Percentiles rank a stretch among this genome's conserved stretches.
Conservation (phyloP, 2,113 vertebrate genomes). For the Perca schrenkii region DNA sequence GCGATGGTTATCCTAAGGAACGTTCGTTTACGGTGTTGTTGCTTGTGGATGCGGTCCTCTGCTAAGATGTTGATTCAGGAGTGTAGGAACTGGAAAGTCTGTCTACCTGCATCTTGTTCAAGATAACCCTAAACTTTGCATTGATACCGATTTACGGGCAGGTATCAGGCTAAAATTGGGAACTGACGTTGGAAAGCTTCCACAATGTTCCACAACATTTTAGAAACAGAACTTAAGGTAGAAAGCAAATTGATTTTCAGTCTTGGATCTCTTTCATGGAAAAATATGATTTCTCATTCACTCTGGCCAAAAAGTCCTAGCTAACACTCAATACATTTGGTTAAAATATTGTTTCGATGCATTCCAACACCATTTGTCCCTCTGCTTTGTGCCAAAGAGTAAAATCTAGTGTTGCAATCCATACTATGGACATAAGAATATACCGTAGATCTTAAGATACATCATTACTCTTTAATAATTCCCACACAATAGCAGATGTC, state of each 20-base stretch:
- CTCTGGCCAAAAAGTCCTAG: neutral
- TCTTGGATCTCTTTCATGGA: slow-evolving; percentile 11
- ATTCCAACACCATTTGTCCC: neutral
- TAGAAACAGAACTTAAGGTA: neutral
- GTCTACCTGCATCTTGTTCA: neutral
- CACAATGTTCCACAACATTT: neutral
- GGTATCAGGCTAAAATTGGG: neutral
- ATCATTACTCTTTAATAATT: slow-evolving; percentile 36
- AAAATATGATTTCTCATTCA: neutral
- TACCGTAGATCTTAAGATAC: slow-evolving; percentile 5
- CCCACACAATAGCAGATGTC: slow-evolving; percentile 55
- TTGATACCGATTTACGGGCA: neutral
- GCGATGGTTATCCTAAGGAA: slow-evolving; percentile 30
- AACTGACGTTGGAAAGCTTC: slow-evolving; percentile 7
- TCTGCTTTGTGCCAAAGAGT: neutral
- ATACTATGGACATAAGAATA: slow-evolving; percentile 15
- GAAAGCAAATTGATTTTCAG: slow-evolving; percentile 31
- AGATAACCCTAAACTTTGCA: neutral
- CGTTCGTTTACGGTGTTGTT: neutral
- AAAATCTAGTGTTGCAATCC: neutral
- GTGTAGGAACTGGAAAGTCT: neutral
- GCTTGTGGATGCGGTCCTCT: neutral
- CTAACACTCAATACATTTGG: neutral
- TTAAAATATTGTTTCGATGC: neutral
- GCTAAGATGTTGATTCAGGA: slow-evolving; percentile 9